Evolutionary conservation across 1,140 invertebrate genomes (phyloP), one percentile per base, ranked within the genome.

Genomic region (Yoshiicerus persimilis): DNA sequence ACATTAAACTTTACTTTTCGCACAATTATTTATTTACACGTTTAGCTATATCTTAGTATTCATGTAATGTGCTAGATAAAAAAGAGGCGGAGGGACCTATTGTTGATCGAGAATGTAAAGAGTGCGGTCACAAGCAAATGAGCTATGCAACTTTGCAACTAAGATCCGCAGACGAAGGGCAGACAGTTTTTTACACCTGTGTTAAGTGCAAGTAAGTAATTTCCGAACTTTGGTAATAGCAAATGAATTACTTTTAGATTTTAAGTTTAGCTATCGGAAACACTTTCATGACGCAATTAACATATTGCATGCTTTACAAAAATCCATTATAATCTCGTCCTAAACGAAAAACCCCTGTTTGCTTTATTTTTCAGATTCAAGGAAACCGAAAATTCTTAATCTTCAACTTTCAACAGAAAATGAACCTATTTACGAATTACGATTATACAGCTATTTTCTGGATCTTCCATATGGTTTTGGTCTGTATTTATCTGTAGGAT

Each of bases 111-210:
- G 95, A 95, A 91, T 99, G 98, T 93, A 94, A 95, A 2, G 96
- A 96, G 91, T 99, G 98, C 94, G 95, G 95, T 38, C 95, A 98
- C 93, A 95, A 97, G 80, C 96, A 95, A 92, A 99, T 99, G 97
- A 97, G 96, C 0, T 99, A 99, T 93, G 96, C 97, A 13, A 99
- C 98, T 0, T 93, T 98, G 70, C 98, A 99, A 92, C 94, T 98
- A 1, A 93, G 98, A 91, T 99, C 98, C 8, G 98, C 98, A 47
- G 98, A 99, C 95, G 98, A 99, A 96, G 98, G 98, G 0, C 98
- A 99, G 93, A 99, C 98, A 16, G 97, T 99, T 5, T 99, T 99
- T 93, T 99, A 98, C 90, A 98, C 97, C 4, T 99, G 98, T 94
- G 95, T 96, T 27, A 96, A 97, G 91, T 99, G 98, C 96, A 96